Conservation (phyloP, 2,113 vertebrate species). For the Rattus norvegicus region DNA sequence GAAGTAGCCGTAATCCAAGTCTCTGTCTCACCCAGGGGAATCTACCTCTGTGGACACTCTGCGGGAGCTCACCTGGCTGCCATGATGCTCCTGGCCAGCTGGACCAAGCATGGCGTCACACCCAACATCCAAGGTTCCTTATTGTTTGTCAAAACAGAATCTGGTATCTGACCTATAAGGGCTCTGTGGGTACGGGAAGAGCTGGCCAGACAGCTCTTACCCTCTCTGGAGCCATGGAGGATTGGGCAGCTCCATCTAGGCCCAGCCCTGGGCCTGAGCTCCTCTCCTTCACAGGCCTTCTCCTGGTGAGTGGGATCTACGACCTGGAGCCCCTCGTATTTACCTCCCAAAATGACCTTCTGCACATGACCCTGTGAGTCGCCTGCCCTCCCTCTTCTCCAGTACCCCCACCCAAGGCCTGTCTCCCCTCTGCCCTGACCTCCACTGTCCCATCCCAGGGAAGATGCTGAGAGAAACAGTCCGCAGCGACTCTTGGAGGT, state of each 20-base stretch:
- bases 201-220: background rate
- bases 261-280: background rate
- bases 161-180: background rate
- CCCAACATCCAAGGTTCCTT: conserved; percentile 93
- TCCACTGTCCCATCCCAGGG: conserved; percentile 82
- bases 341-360: conserved; percentile 89
- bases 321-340: conserved; percentile 92
- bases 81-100: conserved; percentile 93
- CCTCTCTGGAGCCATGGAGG: background rate
- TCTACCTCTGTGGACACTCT: conserved; percentile 96
- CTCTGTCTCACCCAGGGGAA: conserved; percentile 85
- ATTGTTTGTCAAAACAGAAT: background rate
- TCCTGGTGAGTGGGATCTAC: conserved; percentile 95
- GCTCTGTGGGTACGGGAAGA: background rate
- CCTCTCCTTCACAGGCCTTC: conserved; percentile 84
- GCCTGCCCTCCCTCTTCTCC: background rate
- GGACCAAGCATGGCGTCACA: conserved; percentile 86
- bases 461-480: conserved; percentile 93
- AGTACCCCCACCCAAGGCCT: background rate
- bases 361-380: conserved; percentile 92
- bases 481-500: conserved; percentile 86
- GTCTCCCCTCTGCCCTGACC: background rate
- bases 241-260: background rate
- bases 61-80: conserved; percentile 95
- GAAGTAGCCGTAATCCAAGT: background rate